Evolutionary conservation across 2,113 vertebrate genomes (phyloP).

Genomic region (Rhinichthys klamathensis): DNA sequence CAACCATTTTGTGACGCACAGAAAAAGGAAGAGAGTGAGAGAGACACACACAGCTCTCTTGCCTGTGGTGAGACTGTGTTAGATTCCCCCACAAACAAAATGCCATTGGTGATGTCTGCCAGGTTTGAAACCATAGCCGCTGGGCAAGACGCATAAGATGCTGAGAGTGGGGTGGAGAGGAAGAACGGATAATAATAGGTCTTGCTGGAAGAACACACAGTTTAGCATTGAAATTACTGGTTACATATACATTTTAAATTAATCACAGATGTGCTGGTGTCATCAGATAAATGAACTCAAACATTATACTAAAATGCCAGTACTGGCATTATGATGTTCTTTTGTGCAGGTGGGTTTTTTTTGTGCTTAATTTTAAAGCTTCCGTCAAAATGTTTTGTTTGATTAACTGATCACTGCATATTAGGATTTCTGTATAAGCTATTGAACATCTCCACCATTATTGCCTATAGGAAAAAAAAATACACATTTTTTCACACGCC

Average conservation of each 20-base stretch:
- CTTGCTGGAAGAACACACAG: background rate
- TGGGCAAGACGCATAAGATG: background rate
- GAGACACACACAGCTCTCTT: background rate
- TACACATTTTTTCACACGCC: too few relatives aligned
- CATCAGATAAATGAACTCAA: background rate
- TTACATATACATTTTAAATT: background rate
- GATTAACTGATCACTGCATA: background rate
- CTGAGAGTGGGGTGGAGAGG: background rate
- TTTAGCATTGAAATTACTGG: background rate
- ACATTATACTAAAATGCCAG: background rate
- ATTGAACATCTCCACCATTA: too few relatives aligned
- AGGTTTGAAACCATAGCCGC: constrained; percentile 21
- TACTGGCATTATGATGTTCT: background rate
- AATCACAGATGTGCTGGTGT: background rate
- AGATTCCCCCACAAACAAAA: constrained; percentile 45
- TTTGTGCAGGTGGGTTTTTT: background rate
- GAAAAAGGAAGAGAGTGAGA: constrained; percentile 54
- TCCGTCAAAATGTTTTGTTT: background rate
- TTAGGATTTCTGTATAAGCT: too few relatives aligned
- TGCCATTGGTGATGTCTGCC: constrained; percentile 48
- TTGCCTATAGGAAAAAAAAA: too few relatives aligned
- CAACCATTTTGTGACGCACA: constrained; percentile 64
- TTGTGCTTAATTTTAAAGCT: background rate
- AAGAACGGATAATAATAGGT: background rate
- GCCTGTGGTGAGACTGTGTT: constrained; percentile 57